Evolutionary conservation across 2,113 vertebrate species (phyloP), one percentile per base, ranked within the genome.

Genomic region (Pangasianodon hypophthalmus): DNA sequence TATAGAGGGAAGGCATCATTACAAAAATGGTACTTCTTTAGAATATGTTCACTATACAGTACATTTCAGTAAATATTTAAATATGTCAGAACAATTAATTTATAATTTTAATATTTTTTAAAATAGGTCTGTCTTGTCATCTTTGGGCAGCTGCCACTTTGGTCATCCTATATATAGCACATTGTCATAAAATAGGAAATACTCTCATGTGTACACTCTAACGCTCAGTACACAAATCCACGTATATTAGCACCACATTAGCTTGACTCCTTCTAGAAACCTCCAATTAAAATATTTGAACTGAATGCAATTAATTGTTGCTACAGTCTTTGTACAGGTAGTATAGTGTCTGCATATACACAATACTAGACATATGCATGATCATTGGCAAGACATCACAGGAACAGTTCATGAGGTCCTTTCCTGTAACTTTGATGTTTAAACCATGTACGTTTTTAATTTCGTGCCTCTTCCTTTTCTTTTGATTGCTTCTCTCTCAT

Each of bases 321-420:
- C 46, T 87, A 11, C 46, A 79, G 37, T 91, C 50, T 89, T 90
- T 92, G 79, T 89, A 82, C 64, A 84, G 89, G 80, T 67, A 77
- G 69, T 84, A 77, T 88, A 64, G 46, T 69, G 56, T 79, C 11
- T 52, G 24, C 46, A 87, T 67, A 85, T 52, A 92, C 64, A 91
- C 67, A 67, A 85, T 85, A 73, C 79, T 84, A 91, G 21, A 88
- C 62, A 67, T 62, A 62, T 79, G 82, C 9, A 80, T 41, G 60
- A 77, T 92, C 50, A 58, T 44, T 67, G 79, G 37, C 14, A 62
- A 67, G 44, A 69, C 2, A 24, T 84, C 9, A 84, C 37, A 88
- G 48, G 41, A 84, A 21, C 60, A 79, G 77, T 79, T 90, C 48
- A 19, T 75, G n/a, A 89, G 77, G 46, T 85, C 56, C 5, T 77